phyloP scores from a whole-genome alignment of 2,797 vertebrate genomes.

The Siniperca obscura region DNA sequence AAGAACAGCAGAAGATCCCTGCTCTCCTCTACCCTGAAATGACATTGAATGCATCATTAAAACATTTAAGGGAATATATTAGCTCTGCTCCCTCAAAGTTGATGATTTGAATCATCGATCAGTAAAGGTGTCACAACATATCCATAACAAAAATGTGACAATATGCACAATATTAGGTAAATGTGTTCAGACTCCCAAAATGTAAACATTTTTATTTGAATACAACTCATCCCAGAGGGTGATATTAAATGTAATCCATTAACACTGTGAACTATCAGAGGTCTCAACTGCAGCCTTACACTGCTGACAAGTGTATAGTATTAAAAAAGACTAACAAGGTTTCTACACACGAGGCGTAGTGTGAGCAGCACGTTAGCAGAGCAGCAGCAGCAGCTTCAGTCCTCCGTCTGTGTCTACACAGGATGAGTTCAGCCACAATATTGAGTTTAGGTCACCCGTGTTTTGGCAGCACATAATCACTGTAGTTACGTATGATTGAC shows the following conservation, averaged over 20 bases:
- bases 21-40: constrained; percentile 87
- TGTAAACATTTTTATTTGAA: not conserved
- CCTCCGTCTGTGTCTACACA: not conserved
- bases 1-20: constrained; percentile 88
- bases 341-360: not conserved
- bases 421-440: not conserved
- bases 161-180: not conserved
- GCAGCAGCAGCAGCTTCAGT: not conserved
- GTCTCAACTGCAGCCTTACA: not conserved
- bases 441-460: too few species aligned
- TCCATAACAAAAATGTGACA: not conserved
- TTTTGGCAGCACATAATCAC: too few species aligned
- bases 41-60: constrained; percentile 13
- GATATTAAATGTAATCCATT: not conserved
- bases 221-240: not conserved
- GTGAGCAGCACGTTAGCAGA: not conserved
- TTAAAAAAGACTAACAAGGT: not conserved
- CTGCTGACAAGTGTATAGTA: not conserved
- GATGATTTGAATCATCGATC: not conserved
- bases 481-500: too few species aligned
- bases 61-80: not conserved
- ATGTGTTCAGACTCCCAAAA: not conserved
- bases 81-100: not conserved
- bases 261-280: not conserved
- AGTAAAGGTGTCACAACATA: not conserved